These are phyloP conservation scores for Xestia c-nigrum DNA, from an alignment of 2,888 invertebrate species.

Conservation along the genomic window DNA sequence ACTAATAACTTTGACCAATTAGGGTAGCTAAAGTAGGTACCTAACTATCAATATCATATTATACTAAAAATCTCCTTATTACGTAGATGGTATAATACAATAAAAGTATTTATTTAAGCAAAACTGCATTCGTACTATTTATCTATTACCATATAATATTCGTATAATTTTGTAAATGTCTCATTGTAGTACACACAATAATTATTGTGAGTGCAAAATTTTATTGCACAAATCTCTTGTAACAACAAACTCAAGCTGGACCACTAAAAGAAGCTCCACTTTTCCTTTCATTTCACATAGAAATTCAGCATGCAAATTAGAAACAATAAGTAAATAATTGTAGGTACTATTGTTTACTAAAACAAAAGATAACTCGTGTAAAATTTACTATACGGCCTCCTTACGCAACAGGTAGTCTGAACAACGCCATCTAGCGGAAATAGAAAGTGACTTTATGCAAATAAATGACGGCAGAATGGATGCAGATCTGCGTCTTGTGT, in stretches of 20 bases:
- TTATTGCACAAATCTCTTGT: conserved; percentile 1
- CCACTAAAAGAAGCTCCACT: conserved; percentile 35
- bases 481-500: conserved; percentile 71
- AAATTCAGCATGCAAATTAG: conserved; percentile 56
- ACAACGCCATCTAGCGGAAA: conserved; percentile 83
- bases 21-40: neutral
- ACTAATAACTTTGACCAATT: neutral
- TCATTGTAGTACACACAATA: neutral
- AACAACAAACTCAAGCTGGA: conserved; percentile 1
- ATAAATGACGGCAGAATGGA: conserved; percentile 78
- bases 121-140: neutral
- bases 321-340: conserved; percentile 59
- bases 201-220: neutral
- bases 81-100: neutral
- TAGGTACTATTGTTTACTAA: conserved; percentile 62
- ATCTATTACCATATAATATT: neutral
- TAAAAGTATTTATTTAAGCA: neutral
- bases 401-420: conserved; percentile 63
- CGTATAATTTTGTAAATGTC: too few relatives aligned
- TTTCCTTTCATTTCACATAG: conserved; percentile 56
- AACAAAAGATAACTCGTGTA: conserved; percentile 60
- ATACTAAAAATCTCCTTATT: neutral
- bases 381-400: conserved; percentile 43
- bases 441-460: conserved; percentile 84
- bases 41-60: neutral